Evolutionary conservation across 2,888 invertebrate genomes (phyloP), one percentile per base, ranked within the genome.

Genomic region (Automeris io): DNA sequence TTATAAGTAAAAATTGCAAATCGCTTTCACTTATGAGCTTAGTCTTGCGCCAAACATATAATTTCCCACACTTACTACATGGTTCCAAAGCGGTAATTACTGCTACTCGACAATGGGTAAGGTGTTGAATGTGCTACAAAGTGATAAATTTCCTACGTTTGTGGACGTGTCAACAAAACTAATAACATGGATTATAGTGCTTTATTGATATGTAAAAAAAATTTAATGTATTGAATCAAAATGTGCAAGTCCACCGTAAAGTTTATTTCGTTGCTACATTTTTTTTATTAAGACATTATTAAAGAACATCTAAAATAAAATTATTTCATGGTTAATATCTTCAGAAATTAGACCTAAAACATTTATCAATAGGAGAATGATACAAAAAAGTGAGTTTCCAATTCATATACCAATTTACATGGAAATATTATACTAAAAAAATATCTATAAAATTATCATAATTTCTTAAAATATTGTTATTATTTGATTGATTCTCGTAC

Each of bases 21-120:
- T 18, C 57, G 55, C 54, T 52, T 1, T 33, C 61, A 54, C 64
- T 59, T 12, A 33, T 40, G 24, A 11, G n/a, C 51, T 7, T 6
- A 12, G 36, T 44, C 46, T 32, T 8, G 16, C 38, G 42, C 35
- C 41, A 49, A 57, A 59, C 51, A 47, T 51, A 45, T 72, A 72
- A 81, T 77, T 86, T 85, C 86, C 76, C 86, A 86, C 85, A 83
- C 70, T 76, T 68, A 52, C 46, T 51, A 51, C 49, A 52, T 44
- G 49, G 47, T 45, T 39, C 48, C 47, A 57, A 60, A 64, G 69
- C 66, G 67, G 65, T 61, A 55, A 61, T 56, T 56, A 58, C 54
- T 26, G 43, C 43, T 42, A 39, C 39, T 35, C 45, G 43, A 55
- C 69, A 72, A 73, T 65, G 55, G 57, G 46, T 53, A 53, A 49